These are phyloP conservation scores for Ormyrus nitidulus DNA, from an alignment of 2,888 invertebrate genomes.

Conservation along the genomic window DNA sequence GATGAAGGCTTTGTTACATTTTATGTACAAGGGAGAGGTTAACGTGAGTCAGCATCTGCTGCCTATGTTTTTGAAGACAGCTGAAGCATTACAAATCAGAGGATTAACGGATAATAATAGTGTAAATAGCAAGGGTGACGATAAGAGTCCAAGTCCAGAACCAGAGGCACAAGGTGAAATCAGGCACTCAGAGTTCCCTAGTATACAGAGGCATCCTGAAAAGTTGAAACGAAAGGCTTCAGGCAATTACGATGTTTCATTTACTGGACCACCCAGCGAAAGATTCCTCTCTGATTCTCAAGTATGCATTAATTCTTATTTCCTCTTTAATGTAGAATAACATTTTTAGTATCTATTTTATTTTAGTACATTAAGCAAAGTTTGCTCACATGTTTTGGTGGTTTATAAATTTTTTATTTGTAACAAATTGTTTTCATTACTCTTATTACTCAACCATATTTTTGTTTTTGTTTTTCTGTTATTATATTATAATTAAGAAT, in stretches of 20 bases:
- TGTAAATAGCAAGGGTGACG: constrained; percentile 77
- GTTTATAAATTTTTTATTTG: neutral
- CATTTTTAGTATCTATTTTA: neutral
- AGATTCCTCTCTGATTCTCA: constrained; percentile 83
- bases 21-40: constrained; percentile 95
- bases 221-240: constrained; percentile 82
- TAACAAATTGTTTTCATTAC: neutral
- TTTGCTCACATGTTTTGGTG: neutral
- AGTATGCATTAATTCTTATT: constrained; percentile 73
- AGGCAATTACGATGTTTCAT: constrained; percentile 82
- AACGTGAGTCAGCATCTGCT: constrained; percentile 94
- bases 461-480: neutral
- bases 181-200: constrained; percentile 71
- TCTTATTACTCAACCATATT: neutral
- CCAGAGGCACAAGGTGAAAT: constrained; percentile 67
- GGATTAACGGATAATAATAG: constrained; percentile 93
- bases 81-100: constrained; percentile 92
- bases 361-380: neutral
- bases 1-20: constrained; percentile 92
- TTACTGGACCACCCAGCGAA: constrained; percentile 80
- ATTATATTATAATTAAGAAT: neutral
- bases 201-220: constrained; percentile 73
- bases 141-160: constrained; percentile 70
- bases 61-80: constrained; percentile 93
- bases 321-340: too few relatives aligned